phyloP scores from a whole-genome alignment of 2,888 invertebrate species.

The Xylocampa areola region DNA sequence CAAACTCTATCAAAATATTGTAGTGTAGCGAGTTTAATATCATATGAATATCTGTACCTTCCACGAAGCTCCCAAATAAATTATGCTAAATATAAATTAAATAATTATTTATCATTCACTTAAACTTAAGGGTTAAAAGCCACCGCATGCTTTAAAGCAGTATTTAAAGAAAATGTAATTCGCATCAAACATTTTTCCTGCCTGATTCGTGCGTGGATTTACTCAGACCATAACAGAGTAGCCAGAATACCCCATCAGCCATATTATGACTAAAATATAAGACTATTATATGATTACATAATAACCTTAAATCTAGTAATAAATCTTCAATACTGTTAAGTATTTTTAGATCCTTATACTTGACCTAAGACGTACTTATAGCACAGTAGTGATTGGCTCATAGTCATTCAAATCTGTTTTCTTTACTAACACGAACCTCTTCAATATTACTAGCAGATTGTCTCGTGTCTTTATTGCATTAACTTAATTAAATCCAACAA shows the following conservation, averaged over 20 bases:
- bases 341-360: constrained; percentile 3
- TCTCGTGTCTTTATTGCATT: constrained; percentile 16
- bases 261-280: too few relatives aligned
- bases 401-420: constrained; percentile 35
- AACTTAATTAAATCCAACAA: constrained; percentile 6
- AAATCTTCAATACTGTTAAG: constrained; percentile 11
- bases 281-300: too few relatives aligned
- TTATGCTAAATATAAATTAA: constrained; percentile 17
- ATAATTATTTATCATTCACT: constrained; percentile 28
- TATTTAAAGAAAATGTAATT: too few relatives aligned
- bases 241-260: too few relatives aligned
- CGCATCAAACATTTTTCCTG: too few relatives aligned
- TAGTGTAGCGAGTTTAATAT: constrained; percentile 9
- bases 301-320: background rate
- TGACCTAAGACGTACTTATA: constrained; percentile 30
- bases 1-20: constrained; percentile 32
- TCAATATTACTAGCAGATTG: constrained; percentile 33
- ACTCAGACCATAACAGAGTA: too few relatives aligned
- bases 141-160: background rate
- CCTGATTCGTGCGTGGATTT: too few relatives aligned
- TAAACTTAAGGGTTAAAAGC: constrained; percentile 24
- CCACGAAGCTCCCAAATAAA: constrained; percentile 26
- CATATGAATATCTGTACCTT: constrained; percentile 24
- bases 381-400: constrained; percentile 38
- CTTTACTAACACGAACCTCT: constrained; percentile 28